Percentiles rank a stretch among this genome's conserved stretches.
Evolutionary conservation across 1,140 invertebrate species (phyloP).

Genomic region (Neuroterus valhalla): DNA sequence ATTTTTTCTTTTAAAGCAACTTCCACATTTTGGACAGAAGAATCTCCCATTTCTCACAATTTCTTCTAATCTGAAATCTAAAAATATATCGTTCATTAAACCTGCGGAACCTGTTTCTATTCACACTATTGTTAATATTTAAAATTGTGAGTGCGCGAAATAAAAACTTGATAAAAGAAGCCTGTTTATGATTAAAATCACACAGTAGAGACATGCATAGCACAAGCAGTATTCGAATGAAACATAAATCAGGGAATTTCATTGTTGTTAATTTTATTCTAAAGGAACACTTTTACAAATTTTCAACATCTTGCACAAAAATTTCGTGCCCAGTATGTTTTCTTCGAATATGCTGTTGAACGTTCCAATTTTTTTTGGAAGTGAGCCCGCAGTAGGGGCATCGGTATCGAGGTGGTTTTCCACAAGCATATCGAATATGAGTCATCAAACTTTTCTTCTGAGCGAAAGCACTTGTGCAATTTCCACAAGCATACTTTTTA

Average conservation of each 20-base stretch:
- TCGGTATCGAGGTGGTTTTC: conserved; percentile 1
- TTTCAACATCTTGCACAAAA: conserved; percentile 2
- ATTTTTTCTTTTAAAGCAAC: conserved; percentile 18
- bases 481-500: conserved; percentile 22
- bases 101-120: too few relatives aligned
- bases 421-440: conserved; percentile 1
- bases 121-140: too few relatives aligned
- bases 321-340: not conserved
- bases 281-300: not conserved
- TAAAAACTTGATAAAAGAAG: not conserved
- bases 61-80: conserved; percentile 10
- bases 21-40: conserved; percentile 17
- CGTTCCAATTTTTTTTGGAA: conserved; percentile 17
- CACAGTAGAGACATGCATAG: not conserved
- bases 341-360: conserved; percentile 16
- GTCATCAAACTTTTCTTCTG: conserved; percentile 27
- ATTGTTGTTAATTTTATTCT: not conserved
- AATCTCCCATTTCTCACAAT: not conserved
- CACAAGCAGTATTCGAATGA: not conserved
- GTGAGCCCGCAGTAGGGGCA: not conserved
- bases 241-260: not conserved
- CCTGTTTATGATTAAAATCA: not conserved
- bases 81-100: not conserved
- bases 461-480: conserved; percentile 10
- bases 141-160: not conserved